Percentiles rank a stretch among this genome's conserved stretches.
Evolutionary conservation across 2,888 invertebrate species (phyloP).

Genomic region (Incurvaria masculella): DNA sequence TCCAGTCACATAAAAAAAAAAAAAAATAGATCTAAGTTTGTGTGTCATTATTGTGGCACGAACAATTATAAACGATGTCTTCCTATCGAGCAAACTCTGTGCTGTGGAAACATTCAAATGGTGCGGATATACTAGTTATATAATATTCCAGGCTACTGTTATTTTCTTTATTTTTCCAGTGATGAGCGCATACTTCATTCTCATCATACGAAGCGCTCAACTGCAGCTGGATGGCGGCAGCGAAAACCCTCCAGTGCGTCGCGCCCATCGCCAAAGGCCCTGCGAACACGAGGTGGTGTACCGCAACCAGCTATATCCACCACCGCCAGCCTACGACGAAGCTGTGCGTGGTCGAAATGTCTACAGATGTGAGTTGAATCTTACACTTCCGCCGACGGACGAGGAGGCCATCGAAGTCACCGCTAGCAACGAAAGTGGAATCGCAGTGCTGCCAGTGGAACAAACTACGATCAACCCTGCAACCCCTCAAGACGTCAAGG

Average conservation of each 20-base stretch:
- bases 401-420: background rate
- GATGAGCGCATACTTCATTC: background rate
- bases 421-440: background rate
- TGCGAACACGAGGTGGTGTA: background rate
- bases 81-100: no score
- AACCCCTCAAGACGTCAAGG: background rate
- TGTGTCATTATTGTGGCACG: no score
- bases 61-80: no score
- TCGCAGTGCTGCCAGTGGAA: background rate
- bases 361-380: background rate
- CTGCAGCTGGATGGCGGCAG: background rate
- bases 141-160: no score
- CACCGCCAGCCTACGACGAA: background rate
- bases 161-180: no score
- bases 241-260: background rate
- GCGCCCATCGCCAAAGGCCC: background rate
- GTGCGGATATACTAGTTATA: no score
- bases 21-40: no score
- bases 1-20: no score
- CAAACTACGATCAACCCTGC: background rate
- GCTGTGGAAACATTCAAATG: no score
- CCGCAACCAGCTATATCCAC: background rate
- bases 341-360: background rate
- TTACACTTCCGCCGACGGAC: background rate
- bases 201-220: background rate